phyloP scores from a whole-genome alignment of 2,113 vertebrate genomes.

The Paradoxurus hermaphroditus region DNA sequence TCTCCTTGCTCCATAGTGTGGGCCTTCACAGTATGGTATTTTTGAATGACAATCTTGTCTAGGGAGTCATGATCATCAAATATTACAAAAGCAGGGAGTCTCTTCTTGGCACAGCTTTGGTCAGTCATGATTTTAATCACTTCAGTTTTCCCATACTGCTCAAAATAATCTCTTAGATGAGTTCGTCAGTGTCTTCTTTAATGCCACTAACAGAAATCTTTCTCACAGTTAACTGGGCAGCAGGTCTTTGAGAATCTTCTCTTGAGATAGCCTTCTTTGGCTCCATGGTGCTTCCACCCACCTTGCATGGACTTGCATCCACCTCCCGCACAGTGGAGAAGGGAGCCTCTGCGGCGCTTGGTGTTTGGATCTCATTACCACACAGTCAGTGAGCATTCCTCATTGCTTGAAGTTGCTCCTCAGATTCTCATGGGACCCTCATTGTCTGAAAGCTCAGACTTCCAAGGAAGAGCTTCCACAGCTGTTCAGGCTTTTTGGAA shows the following conservation, averaged over 20 bases:
- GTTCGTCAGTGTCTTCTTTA: not conserved
- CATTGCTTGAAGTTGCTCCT: not conserved
- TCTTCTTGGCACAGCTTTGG: not conserved
- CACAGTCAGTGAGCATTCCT: not conserved
- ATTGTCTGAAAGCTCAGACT: not conserved
- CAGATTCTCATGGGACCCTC: not conserved
- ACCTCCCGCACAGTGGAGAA: not conserved
- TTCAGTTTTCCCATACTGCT: not conserved
- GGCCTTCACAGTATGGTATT: not conserved
- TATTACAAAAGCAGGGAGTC: not conserved
- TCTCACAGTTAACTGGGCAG: not conserved
- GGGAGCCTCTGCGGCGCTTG: not conserved
- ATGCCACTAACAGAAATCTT: not conserved
- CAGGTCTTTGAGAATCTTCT: not conserved
- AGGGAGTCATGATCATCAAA: not conserved
- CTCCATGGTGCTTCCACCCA: not conserved
- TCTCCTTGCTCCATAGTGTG: not conserved
- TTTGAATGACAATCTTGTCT: not conserved
- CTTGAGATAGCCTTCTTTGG: not conserved
- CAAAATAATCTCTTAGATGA: not conserved
- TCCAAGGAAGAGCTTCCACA: not conserved
- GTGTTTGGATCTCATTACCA: not conserved
- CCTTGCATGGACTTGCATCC: not conserved
- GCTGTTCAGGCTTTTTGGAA: not conserved
- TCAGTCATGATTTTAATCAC: not conserved